These are phyloP conservation scores for Lepas anatifera DNA, from an alignment of 2,888 invertebrate genomes.

Conservation along the genomic window DNA sequence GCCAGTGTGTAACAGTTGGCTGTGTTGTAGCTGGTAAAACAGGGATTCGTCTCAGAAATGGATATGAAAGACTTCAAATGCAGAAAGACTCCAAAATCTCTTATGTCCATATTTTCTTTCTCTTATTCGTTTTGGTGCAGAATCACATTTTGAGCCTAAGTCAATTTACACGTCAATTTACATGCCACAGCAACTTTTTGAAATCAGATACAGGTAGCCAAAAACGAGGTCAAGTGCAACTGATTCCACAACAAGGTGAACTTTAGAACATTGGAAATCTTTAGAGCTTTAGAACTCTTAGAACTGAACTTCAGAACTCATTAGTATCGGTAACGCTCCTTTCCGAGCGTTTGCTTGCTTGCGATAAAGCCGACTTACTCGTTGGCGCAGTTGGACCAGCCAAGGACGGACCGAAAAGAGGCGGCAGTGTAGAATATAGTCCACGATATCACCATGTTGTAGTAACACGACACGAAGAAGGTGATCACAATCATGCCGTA, in stretches of 20 bases:
- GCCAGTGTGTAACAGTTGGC: constrained; percentile 20
- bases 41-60: no score
- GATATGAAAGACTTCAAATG: neutral
- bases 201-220: neutral
- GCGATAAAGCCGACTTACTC: constrained; percentile 58
- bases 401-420: constrained; percentile 37
- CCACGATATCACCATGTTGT: constrained; percentile 43
- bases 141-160: neutral
- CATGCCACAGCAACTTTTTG: neutral
- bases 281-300: no score
- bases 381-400: constrained; percentile 58
- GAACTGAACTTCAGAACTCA: no score
- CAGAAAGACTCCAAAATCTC: neutral
- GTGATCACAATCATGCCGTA: constrained; percentile 20
- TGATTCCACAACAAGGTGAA: no score
- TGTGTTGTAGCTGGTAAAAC: neutral
- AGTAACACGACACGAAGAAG: constrained; percentile 22
- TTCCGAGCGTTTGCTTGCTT: no score
- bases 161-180: neutral
- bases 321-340: no score
- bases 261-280: no score
- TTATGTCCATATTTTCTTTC: neutral
- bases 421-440: constrained; percentile 62
- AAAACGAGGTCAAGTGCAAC: no score
- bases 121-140: neutral